Conservation (phyloP, 2,113 vertebrate species). For the Prionailurus viverrinus region DNA sequence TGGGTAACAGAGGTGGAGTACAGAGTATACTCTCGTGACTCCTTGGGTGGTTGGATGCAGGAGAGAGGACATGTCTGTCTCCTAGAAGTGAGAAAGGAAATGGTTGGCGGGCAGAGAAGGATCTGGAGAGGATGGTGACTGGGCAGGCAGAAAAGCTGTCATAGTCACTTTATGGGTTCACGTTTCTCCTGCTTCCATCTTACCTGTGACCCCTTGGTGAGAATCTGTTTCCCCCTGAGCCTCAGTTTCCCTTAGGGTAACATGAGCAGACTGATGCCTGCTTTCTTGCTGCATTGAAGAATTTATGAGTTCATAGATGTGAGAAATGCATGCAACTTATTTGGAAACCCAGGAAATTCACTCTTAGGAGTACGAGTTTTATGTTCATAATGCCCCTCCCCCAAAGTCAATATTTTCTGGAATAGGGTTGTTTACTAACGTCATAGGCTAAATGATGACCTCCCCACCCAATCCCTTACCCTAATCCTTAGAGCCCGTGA, state of each 20-base stretch:
- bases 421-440: neutral
- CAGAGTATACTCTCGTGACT: rapidly evolving
- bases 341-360: constrained; percentile 38
- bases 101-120: rapidly evolving
- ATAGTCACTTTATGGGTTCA: neutral
- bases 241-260: neutral
- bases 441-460: neutral
- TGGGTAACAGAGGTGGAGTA: neutral
- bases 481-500: neutral
- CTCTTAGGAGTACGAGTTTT: neutral
- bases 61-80: neutral
- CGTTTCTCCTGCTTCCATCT: neutral
- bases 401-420: neutral
- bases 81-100: neutral
- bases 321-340: constrained; percentile 3
- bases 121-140: neutral
- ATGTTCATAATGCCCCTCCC: neutral
- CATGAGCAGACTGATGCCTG: neutral
- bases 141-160: neutral
- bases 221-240: neutral
- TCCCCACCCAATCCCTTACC: too few species aligned
- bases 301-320: neutral
- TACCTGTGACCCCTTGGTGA: neutral
- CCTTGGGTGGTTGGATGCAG: neutral
- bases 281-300: neutral